Evolutionary conservation across 2,888 invertebrate genomes (phyloP), one percentile per base, ranked within the genome.

Genomic region (Phorcus lineatus): DNA sequence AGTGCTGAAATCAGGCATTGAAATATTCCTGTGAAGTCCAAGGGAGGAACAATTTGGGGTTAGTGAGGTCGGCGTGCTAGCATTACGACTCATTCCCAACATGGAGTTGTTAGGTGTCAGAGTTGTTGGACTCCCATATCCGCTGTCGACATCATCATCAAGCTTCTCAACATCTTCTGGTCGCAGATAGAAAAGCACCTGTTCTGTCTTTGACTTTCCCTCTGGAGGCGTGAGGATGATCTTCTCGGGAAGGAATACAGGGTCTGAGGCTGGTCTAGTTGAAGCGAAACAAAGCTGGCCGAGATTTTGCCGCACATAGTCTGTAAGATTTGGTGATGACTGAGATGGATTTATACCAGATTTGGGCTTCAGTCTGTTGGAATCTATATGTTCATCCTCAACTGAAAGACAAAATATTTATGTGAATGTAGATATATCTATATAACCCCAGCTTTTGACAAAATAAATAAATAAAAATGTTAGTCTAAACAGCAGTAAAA

Each of bases 271-370:
- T 11, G 31, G 70, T 40, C 70, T 70, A 9, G 36, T 9, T 2
- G 31, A 17, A 17, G 24, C 75, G 0, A 62, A 22, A 74, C 74
- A 80, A 1, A 81, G 17, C 47, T 77, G 54, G 0, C 77, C 40
- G 16, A 86, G 36, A 79, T 86, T 86, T 66, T 87, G 74, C 17
- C 86, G 83, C 7, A 88, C 67, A 77, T 85, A 83, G 67, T 88
- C 88, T 16, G 84, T 85, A 7, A 90, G 79, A 54, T 86, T 83
- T 1, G 90, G 89, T 7, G 89, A 86, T 0, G 90, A 90, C 7
- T 85, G 82, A 24, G 83, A 85, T 6, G 83, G 77, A 67, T 77
- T 82, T 6, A 81, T 54, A 1, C 78, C 16, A 52, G 24, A n/a
- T 52, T 28, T 79, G 0, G 75, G 24, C 9, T 47, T 79, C 47